Evolutionary conservation across 2,797 vertebrate species (phyloP), one percentile per base, ranked within the genome.

Genomic region (Chrosomus eos): DNA sequence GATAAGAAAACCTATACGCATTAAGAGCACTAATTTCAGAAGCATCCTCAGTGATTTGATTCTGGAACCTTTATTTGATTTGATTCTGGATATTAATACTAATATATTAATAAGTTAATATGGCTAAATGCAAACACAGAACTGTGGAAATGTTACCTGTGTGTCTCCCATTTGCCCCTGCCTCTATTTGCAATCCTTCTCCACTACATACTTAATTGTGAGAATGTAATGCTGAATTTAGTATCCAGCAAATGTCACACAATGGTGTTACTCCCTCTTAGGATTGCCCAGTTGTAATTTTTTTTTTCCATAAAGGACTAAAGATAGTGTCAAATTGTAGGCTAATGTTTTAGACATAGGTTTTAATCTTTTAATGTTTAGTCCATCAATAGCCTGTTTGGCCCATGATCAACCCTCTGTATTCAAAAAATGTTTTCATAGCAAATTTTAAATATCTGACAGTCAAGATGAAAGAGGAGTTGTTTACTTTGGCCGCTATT

Each of bases 391-490:
- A 31, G 60, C 60, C 60, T 14, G 5, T 64, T 70, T 58, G 58
- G 48, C 58, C 43, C n/a, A 21, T 31, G 36, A 45, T 58, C 62
- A 23, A 51, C 13, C 11, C 43, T 62, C 64, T 77, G 9, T 60
- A 55, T 51, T 38, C 88, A 84, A 19, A 75, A 14, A 67, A 83
- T 80, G 87, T 81, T 66, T 87, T 55, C 28, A 68, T 81, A 89
- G 82, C 85, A 84, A 31, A 10, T 70, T 84, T 77, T 18, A 53
- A 76, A 68, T 23, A 68, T 68, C 53, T 84, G 23, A 64, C 66
- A 45, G 83, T 31, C 76, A 84, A 82, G 85, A 92, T 89, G 55
- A 93, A 91, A 91, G 90, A 88, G 77, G 82, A 72, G 88, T 88
- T 87, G 62, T 87, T 87, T 85, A 64, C 16, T 79, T 79, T 81